Percentiles rank a stretch among this genome's conserved stretches.
Conservation (phyloP, 1,140 invertebrate genomes). For the Meteorus sp. region DNA sequence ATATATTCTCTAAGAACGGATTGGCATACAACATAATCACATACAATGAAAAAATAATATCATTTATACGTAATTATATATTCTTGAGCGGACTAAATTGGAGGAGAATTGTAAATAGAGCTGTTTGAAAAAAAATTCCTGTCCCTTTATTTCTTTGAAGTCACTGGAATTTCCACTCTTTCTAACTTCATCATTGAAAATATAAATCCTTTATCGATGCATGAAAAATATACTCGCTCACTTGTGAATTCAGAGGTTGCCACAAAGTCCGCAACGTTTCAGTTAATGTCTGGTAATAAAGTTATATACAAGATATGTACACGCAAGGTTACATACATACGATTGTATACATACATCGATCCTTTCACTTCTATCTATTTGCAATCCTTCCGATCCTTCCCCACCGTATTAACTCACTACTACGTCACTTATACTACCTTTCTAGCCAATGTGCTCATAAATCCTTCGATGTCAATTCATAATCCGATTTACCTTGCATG, state of each 20-base stretch:
- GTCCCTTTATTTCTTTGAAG: background rate
- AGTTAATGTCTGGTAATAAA: slow-evolving; percentile 16
- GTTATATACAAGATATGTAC: slow-evolving; percentile 35
- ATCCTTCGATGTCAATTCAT: slow-evolving; percentile 42
- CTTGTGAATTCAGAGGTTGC: background rate
- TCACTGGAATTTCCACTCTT: background rate
- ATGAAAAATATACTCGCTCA: background rate
- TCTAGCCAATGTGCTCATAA: slow-evolving; percentile 43
- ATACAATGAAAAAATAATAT: too few relatives aligned
- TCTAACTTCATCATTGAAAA: background rate
- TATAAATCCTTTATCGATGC: background rate
- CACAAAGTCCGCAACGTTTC: background rate
- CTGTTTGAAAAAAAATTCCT: background rate
- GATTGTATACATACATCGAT: too few relatives aligned
- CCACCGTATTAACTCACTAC: background rate
- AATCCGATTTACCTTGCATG: slow-evolving; percentile 44
- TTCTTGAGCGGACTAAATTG: background rate
- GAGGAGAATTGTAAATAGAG: too few relatives aligned
- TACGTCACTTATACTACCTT: slow-evolving; percentile 12
- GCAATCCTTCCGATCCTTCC: slow-evolving; percentile 27
- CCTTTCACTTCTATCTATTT: slow-evolving; percentile 56
- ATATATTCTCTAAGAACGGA: too few relatives aligned
- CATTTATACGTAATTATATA: too few relatives aligned
- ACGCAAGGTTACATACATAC: slow-evolving; percentile 54
- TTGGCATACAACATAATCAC: too few relatives aligned